Evolutionary conservation across 2,113 vertebrate genomes (phyloP).

Genomic region (Fukomys damarensis): DNA sequence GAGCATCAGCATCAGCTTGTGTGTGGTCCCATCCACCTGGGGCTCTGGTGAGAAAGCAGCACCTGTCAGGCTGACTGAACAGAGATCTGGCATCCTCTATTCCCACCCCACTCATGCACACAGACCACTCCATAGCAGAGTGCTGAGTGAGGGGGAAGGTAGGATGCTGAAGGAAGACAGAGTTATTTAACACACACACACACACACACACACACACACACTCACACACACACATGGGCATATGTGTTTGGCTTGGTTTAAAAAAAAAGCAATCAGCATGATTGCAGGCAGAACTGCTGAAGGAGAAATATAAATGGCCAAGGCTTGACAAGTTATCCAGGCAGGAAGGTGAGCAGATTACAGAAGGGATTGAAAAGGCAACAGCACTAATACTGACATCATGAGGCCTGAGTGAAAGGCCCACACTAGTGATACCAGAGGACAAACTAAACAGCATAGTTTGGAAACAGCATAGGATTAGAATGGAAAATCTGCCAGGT

Average conservation of each 20-base stretch:
- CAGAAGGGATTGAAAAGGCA: constrained; percentile 9
- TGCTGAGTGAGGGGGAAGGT: rapidly evolving
- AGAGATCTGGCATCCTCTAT: background rate
- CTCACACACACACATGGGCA: background rate
- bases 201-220: background rate
- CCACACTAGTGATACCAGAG: background rate
- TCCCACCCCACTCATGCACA: rapidly evolving
- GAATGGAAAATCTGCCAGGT: background rate
- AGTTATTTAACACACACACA: background rate
- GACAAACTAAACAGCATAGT: background rate
- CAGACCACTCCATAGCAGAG: background rate
- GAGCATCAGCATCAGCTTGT: rapidly evolving
- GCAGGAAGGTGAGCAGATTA: constrained; percentile 63
- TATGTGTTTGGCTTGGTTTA: background rate
- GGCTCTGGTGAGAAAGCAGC: rapidly evolving
- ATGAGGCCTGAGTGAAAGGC: background rate
- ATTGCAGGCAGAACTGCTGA: constrained; percentile 33
- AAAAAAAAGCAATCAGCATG: constrained; percentile 55
- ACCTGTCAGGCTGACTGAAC: background rate
- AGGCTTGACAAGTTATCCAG: constrained; percentile 56
- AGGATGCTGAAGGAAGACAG: background rate
- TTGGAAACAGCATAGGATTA: background rate
- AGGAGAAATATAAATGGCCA: constrained; percentile 65
- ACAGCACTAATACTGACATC: background rate
- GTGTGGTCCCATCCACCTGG: background rate